Conservation (phyloP, 2,888 invertebrate genomes). For the Dioctria linearis region DNA sequence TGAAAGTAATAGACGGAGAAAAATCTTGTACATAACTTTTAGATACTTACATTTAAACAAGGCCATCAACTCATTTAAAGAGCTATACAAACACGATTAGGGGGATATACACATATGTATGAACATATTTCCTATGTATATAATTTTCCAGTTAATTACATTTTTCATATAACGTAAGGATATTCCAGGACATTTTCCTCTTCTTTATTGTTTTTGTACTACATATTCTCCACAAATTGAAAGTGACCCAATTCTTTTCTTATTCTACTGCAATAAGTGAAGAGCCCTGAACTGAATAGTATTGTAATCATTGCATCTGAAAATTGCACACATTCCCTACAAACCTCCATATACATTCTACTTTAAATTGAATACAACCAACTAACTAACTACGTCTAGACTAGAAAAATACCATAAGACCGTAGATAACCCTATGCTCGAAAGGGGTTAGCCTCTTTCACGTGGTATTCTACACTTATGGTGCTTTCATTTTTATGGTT, state of each 20-base stretch:
- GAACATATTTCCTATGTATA: no score
- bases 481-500: conserved; percentile 18
- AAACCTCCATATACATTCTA: conserved; percentile 20
- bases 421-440: conserved; percentile 26
- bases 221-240: conserved; percentile 1
- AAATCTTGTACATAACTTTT: no score
- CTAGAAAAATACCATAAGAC: conserved; percentile 7
- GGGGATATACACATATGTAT: no score
- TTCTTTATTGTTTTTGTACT: neutral
- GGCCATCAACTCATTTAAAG: no score
- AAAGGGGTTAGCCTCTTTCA: neutral
- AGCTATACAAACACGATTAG: no score
- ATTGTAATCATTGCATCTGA: conserved; percentile 37
- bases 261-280: neutral
- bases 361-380: conserved; percentile 26
- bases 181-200: neutral
- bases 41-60: no score
- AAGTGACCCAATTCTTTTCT: conserved; percentile 8
- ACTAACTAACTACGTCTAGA: conserved; percentile 7
- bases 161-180: conserved; percentile 13
- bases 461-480: neutral
- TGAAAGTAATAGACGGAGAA: no score
- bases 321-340: conserved; percentile 27
- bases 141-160: conserved; percentile 19
- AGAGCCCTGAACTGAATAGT: neutral